These are phyloP conservation scores for Stenchaetothrips biformis DNA, from an alignment of 2,888 invertebrate species.

Conservation along the genomic window DNA sequence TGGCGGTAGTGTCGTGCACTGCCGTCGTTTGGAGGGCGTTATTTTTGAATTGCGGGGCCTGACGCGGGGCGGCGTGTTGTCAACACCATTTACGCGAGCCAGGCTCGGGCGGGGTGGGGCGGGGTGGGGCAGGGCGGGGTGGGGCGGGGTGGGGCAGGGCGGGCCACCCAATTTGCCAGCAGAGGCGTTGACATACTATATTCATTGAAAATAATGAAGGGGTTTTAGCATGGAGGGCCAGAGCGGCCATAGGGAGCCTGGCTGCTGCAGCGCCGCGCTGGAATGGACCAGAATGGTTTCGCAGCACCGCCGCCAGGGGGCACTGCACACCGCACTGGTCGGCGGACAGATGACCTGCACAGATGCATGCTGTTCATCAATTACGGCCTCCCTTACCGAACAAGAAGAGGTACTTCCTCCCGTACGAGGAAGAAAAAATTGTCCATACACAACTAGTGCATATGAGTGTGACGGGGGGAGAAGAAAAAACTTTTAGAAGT, in stretches of 20 bases:
- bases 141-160: neutral
- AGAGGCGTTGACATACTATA: conserved; percentile 4
- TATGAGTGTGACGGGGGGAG: too few relatives aligned
- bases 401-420: too few relatives aligned
- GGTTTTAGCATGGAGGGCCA: neutral
- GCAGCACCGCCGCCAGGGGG: neutral
- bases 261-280: neutral
- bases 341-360: too few relatives aligned
- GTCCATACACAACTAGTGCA: too few relatives aligned
- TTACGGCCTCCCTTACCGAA: too few relatives aligned
- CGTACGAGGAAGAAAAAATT: too few relatives aligned
- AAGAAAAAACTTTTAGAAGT: too few relatives aligned
- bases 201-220: conserved; percentile 5
- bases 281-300: neutral
- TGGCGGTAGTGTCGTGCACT: too few relatives aligned
- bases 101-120: neutral
- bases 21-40: too few relatives aligned
- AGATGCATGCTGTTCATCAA: too few relatives aligned
- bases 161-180: neutral
- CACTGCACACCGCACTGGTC: neutral
- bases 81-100: neutral
- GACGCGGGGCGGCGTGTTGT: too few relatives aligned
- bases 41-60: too few relatives aligned
- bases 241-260: neutral
- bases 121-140: neutral